Conservation (phyloP, 2,797 vertebrate genomes). For the Merluccius polli region DNA sequence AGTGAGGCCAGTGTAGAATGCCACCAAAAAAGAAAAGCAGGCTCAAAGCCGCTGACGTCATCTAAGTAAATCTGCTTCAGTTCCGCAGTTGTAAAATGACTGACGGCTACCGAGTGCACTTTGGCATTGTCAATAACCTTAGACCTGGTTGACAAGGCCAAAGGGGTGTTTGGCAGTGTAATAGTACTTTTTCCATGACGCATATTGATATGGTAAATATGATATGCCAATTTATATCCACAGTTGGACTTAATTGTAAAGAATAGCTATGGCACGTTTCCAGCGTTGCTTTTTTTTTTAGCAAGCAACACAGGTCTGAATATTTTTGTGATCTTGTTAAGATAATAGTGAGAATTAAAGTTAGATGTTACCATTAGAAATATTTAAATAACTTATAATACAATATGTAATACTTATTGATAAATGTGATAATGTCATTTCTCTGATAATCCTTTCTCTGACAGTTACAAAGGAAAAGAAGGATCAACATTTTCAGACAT, state of each 20-base stretch:
- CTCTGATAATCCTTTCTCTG: not conserved
- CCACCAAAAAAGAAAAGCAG: constrained; percentile 86
- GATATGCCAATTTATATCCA: constrained; percentile 23
- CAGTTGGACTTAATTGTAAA: constrained; percentile 26
- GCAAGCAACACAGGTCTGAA: constrained; percentile 43
- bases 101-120: constrained; percentile 81
- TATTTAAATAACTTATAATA: not conserved
- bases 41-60: constrained; percentile 92
- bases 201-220: constrained; percentile 35
- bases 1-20: constrained; percentile 83
- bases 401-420: constrained; percentile 14
- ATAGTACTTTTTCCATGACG: constrained; percentile 35
- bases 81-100: constrained; percentile 82
- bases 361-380: not conserved
- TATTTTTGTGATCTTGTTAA: constrained; percentile 45
- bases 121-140: constrained; percentile 83
- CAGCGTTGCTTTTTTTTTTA: constrained; percentile 3
- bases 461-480: not conserved
- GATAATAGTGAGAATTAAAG: not conserved
- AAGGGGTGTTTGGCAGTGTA: constrained; percentile 33
- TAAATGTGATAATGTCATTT: not conserved
- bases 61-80: constrained; percentile 89
- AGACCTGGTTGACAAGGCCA: constrained; percentile 1
- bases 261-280: constrained; percentile 11
- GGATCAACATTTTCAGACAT: too few relatives aligned